Conservation (phyloP, 2,797 vertebrate genomes). For the Argyrosomus regius region DNA sequence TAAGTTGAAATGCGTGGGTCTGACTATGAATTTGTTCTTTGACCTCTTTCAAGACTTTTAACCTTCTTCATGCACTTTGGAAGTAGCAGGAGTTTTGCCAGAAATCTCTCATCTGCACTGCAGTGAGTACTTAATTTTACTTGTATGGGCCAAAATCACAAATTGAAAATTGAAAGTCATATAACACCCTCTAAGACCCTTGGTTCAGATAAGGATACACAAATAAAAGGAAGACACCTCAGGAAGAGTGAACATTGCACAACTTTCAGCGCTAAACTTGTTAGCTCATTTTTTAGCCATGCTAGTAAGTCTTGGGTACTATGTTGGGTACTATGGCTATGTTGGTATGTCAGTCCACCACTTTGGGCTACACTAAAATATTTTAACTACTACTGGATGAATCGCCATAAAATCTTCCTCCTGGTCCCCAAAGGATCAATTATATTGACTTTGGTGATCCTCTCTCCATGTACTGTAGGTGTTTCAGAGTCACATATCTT, state of each 20-base stretch:
- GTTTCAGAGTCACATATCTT: background rate
- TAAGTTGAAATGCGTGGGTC: background rate
- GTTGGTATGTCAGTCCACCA: background rate
- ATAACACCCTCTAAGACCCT: background rate
- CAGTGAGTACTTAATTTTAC: background rate
- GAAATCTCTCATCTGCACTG: background rate
- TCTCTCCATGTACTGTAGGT: background rate
- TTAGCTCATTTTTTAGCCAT: background rate
- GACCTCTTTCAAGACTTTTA: background rate
- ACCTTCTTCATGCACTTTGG: background rate
- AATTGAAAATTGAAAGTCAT: background rate
- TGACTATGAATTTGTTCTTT: background rate
- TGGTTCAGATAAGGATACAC: background rate
- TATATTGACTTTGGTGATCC: background rate
- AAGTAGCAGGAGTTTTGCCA: background rate
- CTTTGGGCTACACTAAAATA: background rate
- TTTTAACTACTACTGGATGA: background rate
- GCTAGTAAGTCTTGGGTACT: background rate
- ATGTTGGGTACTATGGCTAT: background rate
- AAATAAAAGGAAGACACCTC: background rate
- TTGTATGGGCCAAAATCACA: conserved; percentile 4
- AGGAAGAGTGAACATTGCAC: background rate
- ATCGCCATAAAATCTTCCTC: background rate
- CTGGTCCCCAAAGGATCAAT: background rate
- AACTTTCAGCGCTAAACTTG: too few species aligned